A percentile compares a stretch with the other conserved stretches of the same genome.
These are phyloP conservation scores for Bombus sylvicola DNA, from an alignment of 1,140 invertebrate species.

Conservation along the genomic window DNA sequence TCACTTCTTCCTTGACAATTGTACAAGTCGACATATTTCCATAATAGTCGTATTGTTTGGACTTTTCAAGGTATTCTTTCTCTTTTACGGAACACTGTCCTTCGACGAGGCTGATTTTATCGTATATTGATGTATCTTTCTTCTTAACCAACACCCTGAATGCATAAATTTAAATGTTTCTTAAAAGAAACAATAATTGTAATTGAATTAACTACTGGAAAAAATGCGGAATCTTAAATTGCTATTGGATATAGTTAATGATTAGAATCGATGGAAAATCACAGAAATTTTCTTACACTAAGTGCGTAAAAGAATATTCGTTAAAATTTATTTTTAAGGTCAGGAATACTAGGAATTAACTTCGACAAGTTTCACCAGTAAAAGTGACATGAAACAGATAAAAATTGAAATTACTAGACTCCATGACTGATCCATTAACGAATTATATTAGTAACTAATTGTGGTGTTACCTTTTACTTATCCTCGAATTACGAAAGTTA, in stretches of 20 bases:
- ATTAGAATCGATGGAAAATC: not conserved
- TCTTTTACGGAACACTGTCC: constrained; percentile 20
- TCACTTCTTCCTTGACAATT: constrained; percentile 6
- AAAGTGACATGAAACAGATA: not conserved
- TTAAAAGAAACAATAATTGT: not conserved
- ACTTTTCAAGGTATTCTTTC: constrained; percentile 25
- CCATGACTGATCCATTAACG: not conserved
- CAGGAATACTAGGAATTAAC: not conserved
- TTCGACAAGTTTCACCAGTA: not conserved
- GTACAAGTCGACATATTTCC: constrained; percentile 13
- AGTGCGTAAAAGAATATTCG: too few species aligned
- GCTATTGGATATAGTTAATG: too few species aligned
- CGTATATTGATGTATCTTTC: not conserved
- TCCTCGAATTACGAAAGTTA: too few species aligned
- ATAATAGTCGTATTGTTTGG: constrained; percentile 44
- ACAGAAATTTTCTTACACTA: not conserved
- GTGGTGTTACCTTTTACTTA: not conserved
- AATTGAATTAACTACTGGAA: not conserved
- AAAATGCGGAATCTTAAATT: too few species aligned
- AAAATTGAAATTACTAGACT: not conserved
- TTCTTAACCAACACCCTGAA: not conserved
- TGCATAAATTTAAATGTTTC: not conserved
- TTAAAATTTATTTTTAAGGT: not conserved
- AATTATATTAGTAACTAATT: not conserved
- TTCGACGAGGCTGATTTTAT: constrained; percentile 43